phyloP scores from a whole-genome alignment of 2,888 invertebrate species.

The Chouioia cunea region DNA sequence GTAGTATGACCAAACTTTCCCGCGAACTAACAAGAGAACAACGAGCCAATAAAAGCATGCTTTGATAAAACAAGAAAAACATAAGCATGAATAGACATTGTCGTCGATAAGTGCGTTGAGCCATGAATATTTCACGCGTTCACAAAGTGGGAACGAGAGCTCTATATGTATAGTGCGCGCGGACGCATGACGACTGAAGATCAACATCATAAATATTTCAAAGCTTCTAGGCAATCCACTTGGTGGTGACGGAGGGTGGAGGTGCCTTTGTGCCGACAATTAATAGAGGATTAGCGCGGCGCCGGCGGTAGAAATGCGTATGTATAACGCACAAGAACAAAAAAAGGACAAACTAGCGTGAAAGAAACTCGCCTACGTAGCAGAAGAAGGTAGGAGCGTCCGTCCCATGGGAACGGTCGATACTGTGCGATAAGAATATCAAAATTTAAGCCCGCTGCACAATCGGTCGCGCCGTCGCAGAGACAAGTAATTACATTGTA shows the following conservation, averaged over 20 bases:
- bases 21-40: too few relatives aligned
- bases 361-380: slow-evolving; percentile 22
- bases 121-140: slow-evolving; percentile 37
- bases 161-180: background rate
- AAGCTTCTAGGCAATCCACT: slow-evolving; percentile 12
- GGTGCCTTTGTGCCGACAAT: slow-evolving; percentile 63
- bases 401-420: slow-evolving; percentile 49
- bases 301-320: slow-evolving; percentile 15
- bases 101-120: slow-evolving; percentile 7
- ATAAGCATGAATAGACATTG: background rate
- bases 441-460: slow-evolving; percentile 64
- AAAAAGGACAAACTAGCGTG: slow-evolving; percentile 6
- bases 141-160: slow-evolving; percentile 14
- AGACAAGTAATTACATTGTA: slow-evolving; percentile 65
- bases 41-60: too few relatives aligned
- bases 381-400: slow-evolving; percentile 12
- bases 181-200: slow-evolving; percentile 42
- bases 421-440: slow-evolving; percentile 68
- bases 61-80: too few relatives aligned
- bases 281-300: slow-evolving; percentile 65
- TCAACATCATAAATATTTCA: slow-evolving; percentile 48
- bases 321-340: slow-evolving; percentile 21
- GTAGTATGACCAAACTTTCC: too few relatives aligned
- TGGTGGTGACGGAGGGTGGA: background rate
- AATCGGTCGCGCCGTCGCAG: slow-evolving; percentile 50